phyloP scores from a whole-genome alignment of 92 coral and sea anemone species.

The Zoanthus gigantus region DNA sequence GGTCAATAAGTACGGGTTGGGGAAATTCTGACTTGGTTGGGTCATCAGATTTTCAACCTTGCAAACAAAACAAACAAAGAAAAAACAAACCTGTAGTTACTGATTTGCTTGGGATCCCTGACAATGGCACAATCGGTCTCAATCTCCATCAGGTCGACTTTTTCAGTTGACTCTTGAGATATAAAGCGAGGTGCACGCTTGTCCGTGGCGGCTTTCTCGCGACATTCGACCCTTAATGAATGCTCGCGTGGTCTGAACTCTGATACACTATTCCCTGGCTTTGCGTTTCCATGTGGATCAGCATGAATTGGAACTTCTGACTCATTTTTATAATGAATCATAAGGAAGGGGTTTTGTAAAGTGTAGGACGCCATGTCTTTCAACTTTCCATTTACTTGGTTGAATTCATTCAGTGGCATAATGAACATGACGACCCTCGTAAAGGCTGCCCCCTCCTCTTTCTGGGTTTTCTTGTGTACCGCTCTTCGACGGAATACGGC shows the following conservation, averaged over 20 bases:
- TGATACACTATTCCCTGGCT: slow-evolving; percentile 11
- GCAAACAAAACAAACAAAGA: not conserved
- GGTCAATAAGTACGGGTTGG: not conserved
- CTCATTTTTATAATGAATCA: slow-evolving; percentile 44
- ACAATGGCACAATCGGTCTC: slow-evolving; percentile 23
- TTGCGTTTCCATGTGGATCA: slow-evolving; percentile 54
- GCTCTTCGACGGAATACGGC: slow-evolving; percentile 50
- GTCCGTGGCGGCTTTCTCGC: slow-evolving; percentile 34
- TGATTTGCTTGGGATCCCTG: slow-evolving; percentile 55
- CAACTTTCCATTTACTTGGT: slow-evolving; percentile 48
- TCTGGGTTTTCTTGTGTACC: slow-evolving; percentile 42
- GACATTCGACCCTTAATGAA: slow-evolving; percentile 52
- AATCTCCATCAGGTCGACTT: slow-evolving; percentile 35
- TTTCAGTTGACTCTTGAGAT: slow-evolving; percentile 45
- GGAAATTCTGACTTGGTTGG: not conserved
- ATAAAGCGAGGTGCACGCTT: slow-evolving; percentile 50
- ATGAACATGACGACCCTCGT: slow-evolving; percentile 45
- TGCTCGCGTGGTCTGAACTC: slow-evolving; percentile 52
- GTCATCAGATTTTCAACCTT: not conserved
- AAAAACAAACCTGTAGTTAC: slow-evolving; percentile 38
- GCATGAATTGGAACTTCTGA: slow-evolving; percentile 11
- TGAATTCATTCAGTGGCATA: slow-evolving; percentile 52
- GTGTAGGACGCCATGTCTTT: slow-evolving; percentile 49
- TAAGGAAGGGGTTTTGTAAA: slow-evolving; percentile 20
- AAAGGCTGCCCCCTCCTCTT: slow-evolving; percentile 44